Evolutionary conservation across 2,113 vertebrate species (phyloP).

Genomic region (Neopipo cinnamomea): DNA sequence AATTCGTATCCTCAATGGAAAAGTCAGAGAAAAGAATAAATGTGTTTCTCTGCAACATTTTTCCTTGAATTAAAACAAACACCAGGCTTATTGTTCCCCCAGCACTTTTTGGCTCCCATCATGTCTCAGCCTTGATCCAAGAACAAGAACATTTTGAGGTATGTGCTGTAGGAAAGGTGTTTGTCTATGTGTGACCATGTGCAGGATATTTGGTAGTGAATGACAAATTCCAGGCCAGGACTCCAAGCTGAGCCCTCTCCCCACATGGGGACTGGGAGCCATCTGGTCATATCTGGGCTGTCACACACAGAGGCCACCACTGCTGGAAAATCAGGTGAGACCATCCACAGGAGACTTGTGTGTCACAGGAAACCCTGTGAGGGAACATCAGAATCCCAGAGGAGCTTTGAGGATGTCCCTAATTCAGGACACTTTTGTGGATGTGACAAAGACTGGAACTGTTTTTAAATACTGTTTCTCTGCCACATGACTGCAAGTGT

Average conservation of each 20-base stretch:
- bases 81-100: neutral
- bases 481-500: neutral
- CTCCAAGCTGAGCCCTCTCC: neutral
- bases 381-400: neutral
- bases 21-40: neutral
- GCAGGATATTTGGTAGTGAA: rapidly evolving
- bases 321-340: neutral
- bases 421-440: neutral
- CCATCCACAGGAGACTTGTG: neutral
- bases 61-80: neutral
- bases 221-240: neutral
- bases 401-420: neutral
- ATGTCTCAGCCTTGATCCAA: neutral
- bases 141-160: neutral
- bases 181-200: neutral
- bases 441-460: neutral
- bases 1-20: neutral
- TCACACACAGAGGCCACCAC: neutral
- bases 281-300: neutral
- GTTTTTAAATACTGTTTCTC: neutral
- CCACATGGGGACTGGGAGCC: neutral
- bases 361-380: neutral
- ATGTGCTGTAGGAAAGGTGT: too few relatives aligned
- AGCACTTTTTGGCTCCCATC: neutral
- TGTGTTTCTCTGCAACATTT: neutral